These are phyloP conservation scores for Gastracanthus pulcherrimus DNA, from an alignment of 2,888 invertebrate genomes.

Conservation along the genomic window DNA sequence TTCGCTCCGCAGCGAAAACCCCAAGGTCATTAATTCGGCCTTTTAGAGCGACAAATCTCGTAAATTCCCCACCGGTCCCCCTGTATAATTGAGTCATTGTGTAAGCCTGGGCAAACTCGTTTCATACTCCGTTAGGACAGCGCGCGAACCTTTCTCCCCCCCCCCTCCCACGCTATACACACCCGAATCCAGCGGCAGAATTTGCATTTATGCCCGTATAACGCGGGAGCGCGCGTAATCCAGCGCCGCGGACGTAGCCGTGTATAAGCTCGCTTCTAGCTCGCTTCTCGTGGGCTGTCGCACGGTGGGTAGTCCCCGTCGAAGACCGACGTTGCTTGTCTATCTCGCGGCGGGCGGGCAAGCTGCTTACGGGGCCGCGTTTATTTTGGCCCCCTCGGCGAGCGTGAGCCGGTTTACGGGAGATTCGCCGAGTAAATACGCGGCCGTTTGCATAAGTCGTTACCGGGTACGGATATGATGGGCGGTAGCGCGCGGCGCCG, in stretches of 20 bases:
- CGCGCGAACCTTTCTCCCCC: neutral
- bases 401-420: neutral
- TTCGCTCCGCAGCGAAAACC: too few relatives aligned
- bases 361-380: slow-evolving; percentile 17
- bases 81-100: slow-evolving; percentile 43
- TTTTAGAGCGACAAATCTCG: slow-evolving; percentile 10
- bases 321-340: neutral
- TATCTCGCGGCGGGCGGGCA: neutral
- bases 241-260: neutral
- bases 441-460: slow-evolving; percentile 24
- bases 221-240: slow-evolving; percentile 1
- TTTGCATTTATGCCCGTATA: slow-evolving; percentile 37
- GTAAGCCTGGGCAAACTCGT: slow-evolving; percentile 21
- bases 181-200: neutral
- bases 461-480: neutral
- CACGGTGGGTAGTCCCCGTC: too few relatives aligned
- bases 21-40: slow-evolving; percentile 17
- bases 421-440: slow-evolving; percentile 11
- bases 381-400: neutral
- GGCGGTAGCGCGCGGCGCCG: neutral
- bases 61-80: neutral
- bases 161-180: neutral
- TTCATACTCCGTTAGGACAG: slow-evolving; percentile 24
- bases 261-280: too few relatives aligned
- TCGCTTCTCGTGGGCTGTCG: too few relatives aligned